phyloP scores from a whole-genome alignment of 2,113 vertebrate species.

The Pedetes capensis region DNA sequence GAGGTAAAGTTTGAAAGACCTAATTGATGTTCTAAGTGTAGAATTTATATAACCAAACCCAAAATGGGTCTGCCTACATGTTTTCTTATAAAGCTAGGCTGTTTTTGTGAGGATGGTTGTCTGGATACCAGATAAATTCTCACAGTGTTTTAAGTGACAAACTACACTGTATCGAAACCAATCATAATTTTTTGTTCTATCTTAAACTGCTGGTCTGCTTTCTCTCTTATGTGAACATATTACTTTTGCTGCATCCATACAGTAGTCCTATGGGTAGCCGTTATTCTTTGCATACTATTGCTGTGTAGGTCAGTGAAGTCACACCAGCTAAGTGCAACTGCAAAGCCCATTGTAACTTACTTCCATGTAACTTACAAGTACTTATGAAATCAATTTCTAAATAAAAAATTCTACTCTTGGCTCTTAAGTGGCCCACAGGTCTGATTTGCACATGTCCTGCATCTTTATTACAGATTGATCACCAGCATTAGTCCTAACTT shows the following conservation, averaged over 20 bases:
- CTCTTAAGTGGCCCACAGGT: not conserved
- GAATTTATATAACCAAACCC: constrained; percentile 5
- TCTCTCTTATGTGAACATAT: not conserved
- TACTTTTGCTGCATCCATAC: not conserved
- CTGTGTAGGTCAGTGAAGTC: not conserved
- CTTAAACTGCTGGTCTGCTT: not conserved
- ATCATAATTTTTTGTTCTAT: not conserved
- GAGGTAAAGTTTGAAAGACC: constrained; percentile 23
- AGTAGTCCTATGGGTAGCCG: not conserved
- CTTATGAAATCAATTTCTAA: not conserved
- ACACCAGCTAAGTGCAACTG: not conserved
- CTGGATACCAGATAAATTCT: not conserved
- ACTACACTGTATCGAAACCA: not conserved
- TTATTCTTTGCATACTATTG: not conserved
- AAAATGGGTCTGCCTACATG: not conserved
- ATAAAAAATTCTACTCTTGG: not conserved
- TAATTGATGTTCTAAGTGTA: constrained; percentile 33
- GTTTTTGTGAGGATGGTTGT: not conserved
- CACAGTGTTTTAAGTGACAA: not conserved
- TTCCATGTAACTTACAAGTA: not conserved
- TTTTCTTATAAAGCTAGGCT: constrained; percentile 23
- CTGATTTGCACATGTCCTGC: not conserved
- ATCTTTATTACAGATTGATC: not conserved
- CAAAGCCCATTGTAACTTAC: not conserved
- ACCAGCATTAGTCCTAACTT: not conserved